These are phyloP conservation scores for Drosophila eugracilis DNA, from an alignment of 1,140 invertebrate species.

Conservation along the genomic window DNA sequence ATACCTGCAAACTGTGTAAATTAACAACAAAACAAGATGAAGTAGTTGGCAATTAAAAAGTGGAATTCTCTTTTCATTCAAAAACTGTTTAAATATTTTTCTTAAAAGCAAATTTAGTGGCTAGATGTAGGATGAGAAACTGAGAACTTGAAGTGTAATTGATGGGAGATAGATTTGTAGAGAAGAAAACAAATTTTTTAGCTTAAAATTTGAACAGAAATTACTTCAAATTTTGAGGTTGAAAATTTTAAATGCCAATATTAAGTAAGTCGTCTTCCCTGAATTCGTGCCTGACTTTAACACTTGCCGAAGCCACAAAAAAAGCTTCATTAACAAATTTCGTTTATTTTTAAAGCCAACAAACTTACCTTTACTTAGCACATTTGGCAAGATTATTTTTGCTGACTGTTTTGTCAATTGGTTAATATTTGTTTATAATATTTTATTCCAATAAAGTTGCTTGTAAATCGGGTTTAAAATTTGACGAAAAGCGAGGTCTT, in stretches of 20 bases:
- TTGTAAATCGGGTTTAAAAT: constrained; percentile 48
- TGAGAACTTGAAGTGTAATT: no score
- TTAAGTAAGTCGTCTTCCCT: constrained; percentile 8
- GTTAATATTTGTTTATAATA: constrained; percentile 17
- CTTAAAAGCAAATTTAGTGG: no score
- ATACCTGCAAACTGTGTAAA: constrained; percentile 49
- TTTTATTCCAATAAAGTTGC: constrained; percentile 11
- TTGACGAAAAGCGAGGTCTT: constrained; percentile 43
- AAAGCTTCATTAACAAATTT: constrained; percentile 17
- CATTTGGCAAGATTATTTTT: constrained; percentile 37
- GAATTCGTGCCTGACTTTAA: constrained; percentile 32
- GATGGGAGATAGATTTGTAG: no score
- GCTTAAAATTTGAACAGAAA: no score
- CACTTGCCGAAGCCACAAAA: constrained; percentile 16
- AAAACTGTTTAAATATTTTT: no score
- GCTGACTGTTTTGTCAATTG: constrained; percentile 36
- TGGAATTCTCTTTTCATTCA: no score
- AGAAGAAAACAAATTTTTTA: no score
- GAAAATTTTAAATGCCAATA: constrained; percentile 2
- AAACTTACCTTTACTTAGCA: constrained; percentile 46
- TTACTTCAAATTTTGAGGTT: no score
- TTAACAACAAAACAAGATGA: constrained; percentile 22
- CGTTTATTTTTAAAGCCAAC: constrained; percentile 13
- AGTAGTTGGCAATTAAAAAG: constrained; percentile 11
- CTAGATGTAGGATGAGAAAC: no score